Evolutionary conservation across 2,113 vertebrate genomes (phyloP), one percentile per base, ranked within the genome.

Genomic region (Bagarius yarrelli): DNA sequence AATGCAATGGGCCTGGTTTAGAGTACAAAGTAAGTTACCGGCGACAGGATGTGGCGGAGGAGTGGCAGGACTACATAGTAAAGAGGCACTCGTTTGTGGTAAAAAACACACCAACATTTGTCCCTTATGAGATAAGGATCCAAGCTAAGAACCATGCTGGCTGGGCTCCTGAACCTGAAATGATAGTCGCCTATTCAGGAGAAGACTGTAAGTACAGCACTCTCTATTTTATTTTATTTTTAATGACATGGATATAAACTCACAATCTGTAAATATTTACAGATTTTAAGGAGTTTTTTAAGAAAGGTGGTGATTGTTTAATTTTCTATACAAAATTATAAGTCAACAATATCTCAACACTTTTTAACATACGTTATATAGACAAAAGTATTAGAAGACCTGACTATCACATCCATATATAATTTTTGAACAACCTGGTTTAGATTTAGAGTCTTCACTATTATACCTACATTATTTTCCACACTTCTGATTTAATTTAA

Each of bases 1-100:
- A 99, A 76, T 94, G 93, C 84, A 98, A 97, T 0, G 98, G 96
- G 1, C 97, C 96, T 0, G 96, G 95, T 13, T 89, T 99, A 87
- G 95, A 97, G 90, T 99, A 99, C 85, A 95, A 89, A 85, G 95
- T 99, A 73, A 94, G 93, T 71, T 98, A 96, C 94, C 91, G 92
- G 83, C 94, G 91, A 5, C 94, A 90, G 86, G 95, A 94, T 0
- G 73, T 89, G 0, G 92, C 91, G 0, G 88, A 78, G 0, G 94
- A 95, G 53, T 99, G 98, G 97, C 91, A 91, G 0, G 95, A 97
- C 14, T 91, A 97, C 81, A 89, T 67, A 0, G 95, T 97, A 79
- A 96, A 93, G 85, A 95, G 95, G 4, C 95, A 98, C 85, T 95
- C 94, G 0, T 92, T 96, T 66, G 88, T 94, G 19, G 92, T 99